Base-by-base conservation (phyloP, 2,888 invertebrate species). In the Drosophila anceps region DNA sequence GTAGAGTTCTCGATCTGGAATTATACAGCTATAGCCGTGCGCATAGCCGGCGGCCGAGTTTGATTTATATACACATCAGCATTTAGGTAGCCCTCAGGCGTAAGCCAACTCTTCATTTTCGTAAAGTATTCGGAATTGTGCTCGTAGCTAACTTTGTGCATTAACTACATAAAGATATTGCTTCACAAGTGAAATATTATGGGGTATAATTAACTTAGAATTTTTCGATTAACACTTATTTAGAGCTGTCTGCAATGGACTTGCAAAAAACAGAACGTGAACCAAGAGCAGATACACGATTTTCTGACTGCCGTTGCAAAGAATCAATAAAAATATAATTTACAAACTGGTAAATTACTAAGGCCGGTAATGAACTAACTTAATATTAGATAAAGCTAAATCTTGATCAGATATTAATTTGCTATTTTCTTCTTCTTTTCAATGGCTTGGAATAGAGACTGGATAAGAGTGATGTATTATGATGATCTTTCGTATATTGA, bases 91-190 rank as follows among this genome's bases (percentile, higher is more conserved):
- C 65, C 67, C 3, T 66, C 64, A 1, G 39, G 1, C 0, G 76
- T 24, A 0, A 82, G 13, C 89, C 82, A 82, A 18, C 66, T 67
- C 1, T 39, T 48, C 0, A 64, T 41, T 5, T 62, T 48, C 7
- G 68, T 2, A 3, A 68, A 39, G 18, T 70, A 63, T 5, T 86
- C 66, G 7, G n/a, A 0, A 51, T 54, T 71, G 18, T 48, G 61
- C 1, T 82, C 68, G 4, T 51, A 59, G 29, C 18, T 60, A 1
- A 63, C 15, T 69, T 85, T 41, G 71, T 85, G 35, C 88, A 60
- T 20, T 51, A 62, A 4, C 64, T 58, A 0, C 33, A 66, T 1
- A 70, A 27, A 2, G 68, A 68, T 53, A 18, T 1, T 12, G 37
- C 31, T 39, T 33, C 0, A 31, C 13, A 24, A 15, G 13, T 12